These are phyloP conservation scores for Corapipo altera DNA, from an alignment of 2,113 vertebrate species.

Conservation along the genomic window DNA sequence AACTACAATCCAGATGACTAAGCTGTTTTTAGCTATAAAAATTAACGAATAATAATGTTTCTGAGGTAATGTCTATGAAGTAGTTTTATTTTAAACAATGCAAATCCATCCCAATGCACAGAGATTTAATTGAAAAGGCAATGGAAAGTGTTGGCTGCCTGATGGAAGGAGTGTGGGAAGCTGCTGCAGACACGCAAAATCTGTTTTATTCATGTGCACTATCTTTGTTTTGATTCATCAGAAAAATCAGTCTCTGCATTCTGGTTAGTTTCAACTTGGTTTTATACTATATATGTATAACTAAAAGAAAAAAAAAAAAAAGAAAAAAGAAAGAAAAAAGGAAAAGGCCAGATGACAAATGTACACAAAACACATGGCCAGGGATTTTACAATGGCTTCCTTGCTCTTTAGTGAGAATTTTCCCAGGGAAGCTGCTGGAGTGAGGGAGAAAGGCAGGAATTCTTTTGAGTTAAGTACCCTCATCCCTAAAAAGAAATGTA, in stretches of 20 bases:
- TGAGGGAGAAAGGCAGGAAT: neutral
- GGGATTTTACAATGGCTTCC: neutral
- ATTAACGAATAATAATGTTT: neutral
- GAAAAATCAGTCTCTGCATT: neutral
- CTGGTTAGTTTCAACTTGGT: slow-evolving; percentile 31
- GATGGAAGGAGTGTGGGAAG: neutral
- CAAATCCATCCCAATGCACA: neutral
- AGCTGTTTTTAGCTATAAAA: neutral
- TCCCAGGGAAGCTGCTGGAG: neutral
- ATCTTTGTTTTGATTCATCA: neutral
- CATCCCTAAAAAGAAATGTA: neutral
- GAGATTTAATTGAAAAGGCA: neutral
- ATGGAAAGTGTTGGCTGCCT: neutral
- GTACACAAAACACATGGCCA: slow-evolving; percentile 32
- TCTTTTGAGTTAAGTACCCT: neutral
- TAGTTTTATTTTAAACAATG: neutral
- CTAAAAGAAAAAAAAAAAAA: neutral
- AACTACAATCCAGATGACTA: neutral
- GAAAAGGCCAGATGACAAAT: neutral
- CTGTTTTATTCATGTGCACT: neutral
- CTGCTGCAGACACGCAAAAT: neutral
- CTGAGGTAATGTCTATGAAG: neutral
- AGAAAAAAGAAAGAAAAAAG: neutral
- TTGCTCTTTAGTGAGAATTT: neutral
- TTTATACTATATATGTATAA: slow-evolving; percentile 1